Base-by-base conservation (phyloP, 2,888 invertebrate species). In the Tetanocera ferruginea region DNA sequence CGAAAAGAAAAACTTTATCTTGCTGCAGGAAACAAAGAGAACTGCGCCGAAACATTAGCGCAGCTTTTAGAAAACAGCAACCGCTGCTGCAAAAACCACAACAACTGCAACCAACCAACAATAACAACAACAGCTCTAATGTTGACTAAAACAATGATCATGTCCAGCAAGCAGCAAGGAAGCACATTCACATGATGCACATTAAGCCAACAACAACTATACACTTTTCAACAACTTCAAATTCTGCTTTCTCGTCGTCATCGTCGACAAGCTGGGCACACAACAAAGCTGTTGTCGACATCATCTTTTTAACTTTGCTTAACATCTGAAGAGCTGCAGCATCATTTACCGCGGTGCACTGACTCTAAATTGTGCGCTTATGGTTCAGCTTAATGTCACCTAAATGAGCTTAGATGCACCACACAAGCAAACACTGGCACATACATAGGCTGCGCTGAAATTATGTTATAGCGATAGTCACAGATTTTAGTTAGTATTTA, bases 371-470 rank as follows among this genome's bases (percentile, higher is more conserved):
- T n/a, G n/a, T 69, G 23, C 31, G 17, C 37, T 19, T 67, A 31
- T 19, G 62, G 23, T n/a, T 82, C 80, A 80, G 82, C 79, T 83
- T 74, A 80, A 83, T 82, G 82, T 81, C 82, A 80, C 81, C 80
- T 81, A 80, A 82, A 81, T 82, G 78, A 78, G 80, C 82, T 83
- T 82, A 80, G 80, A 78, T 80, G 80, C 76, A 79, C 79, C 76
- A 79, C 79, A 81, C 76, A 80, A 80, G 79, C 81, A 80, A 11
- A 43, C 43, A 43, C 43, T 11, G 2, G 31, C 31, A 31, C 31
- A 31, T 5, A 31, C 31, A 31, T 31, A 31, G 3, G 3, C 31
- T 31, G 3, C 5, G 5, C 14, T 43, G 14, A 43, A 43, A 43
- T 37, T 43, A 43, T 43, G 14, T 3, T 14, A 11, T 43, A 2